These are phyloP conservation scores for Lytechinus pictus DNA, from an alignment of 35 echinoderm and acorn worm genomes.

Conservation along the genomic window DNA sequence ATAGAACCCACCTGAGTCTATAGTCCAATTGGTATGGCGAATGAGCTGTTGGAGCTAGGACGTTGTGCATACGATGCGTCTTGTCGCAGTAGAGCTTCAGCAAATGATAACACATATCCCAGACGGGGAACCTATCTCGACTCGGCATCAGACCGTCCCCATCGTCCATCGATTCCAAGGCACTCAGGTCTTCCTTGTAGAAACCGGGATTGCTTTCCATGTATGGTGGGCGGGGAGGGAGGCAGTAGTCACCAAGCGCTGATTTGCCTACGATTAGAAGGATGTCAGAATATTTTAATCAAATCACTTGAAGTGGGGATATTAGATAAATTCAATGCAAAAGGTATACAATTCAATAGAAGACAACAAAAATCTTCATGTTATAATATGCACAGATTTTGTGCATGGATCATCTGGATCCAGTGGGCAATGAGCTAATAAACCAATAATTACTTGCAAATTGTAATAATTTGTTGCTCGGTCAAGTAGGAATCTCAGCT, in stretches of 20 bases:
- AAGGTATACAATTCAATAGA: too few relatives aligned
- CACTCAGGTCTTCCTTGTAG: constrained; percentile 60
- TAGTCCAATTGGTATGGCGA: constrained; percentile 91
- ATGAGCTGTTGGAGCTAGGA: constrained; percentile 85
- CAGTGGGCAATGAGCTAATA: too few relatives aligned
- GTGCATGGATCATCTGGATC: too few relatives aligned
- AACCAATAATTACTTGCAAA: too few relatives aligned
- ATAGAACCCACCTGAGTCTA: constrained; percentile 75
- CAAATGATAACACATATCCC: constrained; percentile 95
- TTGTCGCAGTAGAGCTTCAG: constrained; percentile 85
- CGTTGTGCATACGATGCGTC: constrained; percentile 71
- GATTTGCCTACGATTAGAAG: constrained; percentile 53
- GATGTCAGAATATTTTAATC: neutral
- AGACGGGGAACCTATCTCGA: constrained; percentile 36
- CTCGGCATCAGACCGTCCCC: constrained; percentile 19
- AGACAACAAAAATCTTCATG: too few relatives aligned
- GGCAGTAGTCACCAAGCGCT: constrained; percentile 68
- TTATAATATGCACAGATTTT: too few relatives aligned
- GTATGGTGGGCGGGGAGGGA: constrained; percentile 82
- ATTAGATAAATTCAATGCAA: too few relatives aligned
- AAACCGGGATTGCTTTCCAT: constrained; percentile 87
- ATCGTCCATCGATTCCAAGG: constrained; percentile 41
- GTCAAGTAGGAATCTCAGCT: too few relatives aligned
- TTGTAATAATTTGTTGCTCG: too few relatives aligned
- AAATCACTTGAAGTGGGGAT: too few relatives aligned